A percentile compares a stretch with the other conserved stretches of the same genome.
phyloP scores from a whole-genome alignment of 2,113 vertebrate genomes.

The Martes martes region DNA sequence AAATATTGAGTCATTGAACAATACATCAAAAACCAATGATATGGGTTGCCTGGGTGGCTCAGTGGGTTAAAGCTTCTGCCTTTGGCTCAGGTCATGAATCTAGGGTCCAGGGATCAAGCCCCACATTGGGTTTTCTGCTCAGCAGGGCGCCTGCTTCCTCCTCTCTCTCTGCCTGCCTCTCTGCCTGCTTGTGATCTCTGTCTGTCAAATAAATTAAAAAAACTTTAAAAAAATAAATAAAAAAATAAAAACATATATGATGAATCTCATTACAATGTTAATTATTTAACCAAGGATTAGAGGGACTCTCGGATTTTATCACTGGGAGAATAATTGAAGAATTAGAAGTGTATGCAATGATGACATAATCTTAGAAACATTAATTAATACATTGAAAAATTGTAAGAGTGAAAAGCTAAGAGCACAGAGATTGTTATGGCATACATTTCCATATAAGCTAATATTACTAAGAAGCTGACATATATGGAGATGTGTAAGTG shows the following conservation, averaged over 20 bases:
- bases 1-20: too few species aligned
- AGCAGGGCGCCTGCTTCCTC: too few species aligned
- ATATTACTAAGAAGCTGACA: neutral
- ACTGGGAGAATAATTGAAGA: neutral
- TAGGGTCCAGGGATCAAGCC: too few species aligned
- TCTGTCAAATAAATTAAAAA: too few species aligned
- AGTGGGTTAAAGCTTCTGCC: too few species aligned
- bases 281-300: neutral
- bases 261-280: neutral
- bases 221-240: too few species aligned
- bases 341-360: neutral
- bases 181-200: too few species aligned
- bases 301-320: neutral
- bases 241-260: neutral
- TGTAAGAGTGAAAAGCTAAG: neutral
- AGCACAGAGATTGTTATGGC: neutral
- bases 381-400: neutral
- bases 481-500: neutral
- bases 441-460: neutral
- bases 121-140: too few species aligned
- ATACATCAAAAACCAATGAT: too few species aligned
- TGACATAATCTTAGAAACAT: neutral
- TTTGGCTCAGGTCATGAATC: too few species aligned
- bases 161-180: too few species aligned
- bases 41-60: too few species aligned